phyloP scores from a whole-genome alignment of 1,140 invertebrate genomes.

The Ladona fulva region DNA sequence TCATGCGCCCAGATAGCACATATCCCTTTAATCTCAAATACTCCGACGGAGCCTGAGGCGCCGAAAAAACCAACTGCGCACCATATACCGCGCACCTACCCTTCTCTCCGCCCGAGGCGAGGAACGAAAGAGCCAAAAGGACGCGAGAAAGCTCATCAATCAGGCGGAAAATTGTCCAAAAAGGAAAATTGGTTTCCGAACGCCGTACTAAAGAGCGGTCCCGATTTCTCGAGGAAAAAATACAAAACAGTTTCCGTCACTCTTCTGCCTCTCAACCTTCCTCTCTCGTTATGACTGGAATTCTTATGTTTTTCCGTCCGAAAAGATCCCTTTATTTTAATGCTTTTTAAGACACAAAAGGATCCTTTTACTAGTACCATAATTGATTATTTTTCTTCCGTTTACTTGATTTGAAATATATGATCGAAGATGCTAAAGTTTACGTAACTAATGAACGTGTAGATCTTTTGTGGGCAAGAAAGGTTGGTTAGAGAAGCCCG shows the following conservation, averaged over 20 bases:
- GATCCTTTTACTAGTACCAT: too few species aligned
- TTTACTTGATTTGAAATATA: too few species aligned
- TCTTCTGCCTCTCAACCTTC: background rate
- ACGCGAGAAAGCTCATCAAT: background rate
- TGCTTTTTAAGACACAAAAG: too few species aligned
- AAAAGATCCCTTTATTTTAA: too few species aligned
- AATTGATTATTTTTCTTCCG: too few species aligned
- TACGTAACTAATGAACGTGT: too few species aligned
- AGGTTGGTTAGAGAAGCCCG: too few species aligned
- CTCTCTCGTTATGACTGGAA: too few species aligned
- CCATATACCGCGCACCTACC: background rate
- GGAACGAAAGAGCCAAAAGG: background rate
- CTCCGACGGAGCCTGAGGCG: background rate
- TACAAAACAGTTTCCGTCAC: background rate
- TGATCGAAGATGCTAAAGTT: too few species aligned
- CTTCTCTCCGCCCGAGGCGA: background rate
- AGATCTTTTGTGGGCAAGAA: too few species aligned
- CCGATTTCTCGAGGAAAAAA: background rate
- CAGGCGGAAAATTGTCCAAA: background rate
- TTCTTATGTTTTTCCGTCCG: too few species aligned
- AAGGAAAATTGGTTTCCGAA: constrained; percentile 6
- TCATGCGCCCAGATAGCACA: background rate
- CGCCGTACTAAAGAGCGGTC: background rate
- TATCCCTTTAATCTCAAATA: background rate
- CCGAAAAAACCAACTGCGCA: background rate